Conservation (phyloP, 2,888 invertebrate genomes). For the Polydrusus tereticollis region DNA sequence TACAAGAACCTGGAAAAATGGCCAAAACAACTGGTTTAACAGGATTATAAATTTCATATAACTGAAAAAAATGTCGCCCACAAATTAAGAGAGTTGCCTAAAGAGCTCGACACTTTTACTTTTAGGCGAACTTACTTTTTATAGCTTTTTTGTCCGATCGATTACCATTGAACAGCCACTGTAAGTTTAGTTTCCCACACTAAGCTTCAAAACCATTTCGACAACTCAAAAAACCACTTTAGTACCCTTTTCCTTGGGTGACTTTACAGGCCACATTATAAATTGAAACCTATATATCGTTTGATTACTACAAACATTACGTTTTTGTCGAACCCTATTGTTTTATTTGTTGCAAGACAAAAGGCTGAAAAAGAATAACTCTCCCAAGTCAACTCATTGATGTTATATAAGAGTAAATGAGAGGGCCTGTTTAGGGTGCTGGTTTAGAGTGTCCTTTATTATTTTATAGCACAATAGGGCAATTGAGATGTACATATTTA, state of each 20-base stretch:
- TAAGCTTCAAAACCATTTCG: background rate
- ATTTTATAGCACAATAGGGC: constrained; percentile 48
- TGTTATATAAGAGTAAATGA: constrained; percentile 26
- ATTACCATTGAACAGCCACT: too few relatives aligned
- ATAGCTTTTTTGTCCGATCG: too few relatives aligned
- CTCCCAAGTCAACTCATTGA: constrained; percentile 33
- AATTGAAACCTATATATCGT: constrained; percentile 3
- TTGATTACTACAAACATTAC: constrained; percentile 12
- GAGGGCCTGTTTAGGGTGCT: constrained; percentile 43
- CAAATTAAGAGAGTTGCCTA: too few relatives aligned
- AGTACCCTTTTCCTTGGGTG: background rate
- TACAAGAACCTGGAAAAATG: too few relatives aligned
- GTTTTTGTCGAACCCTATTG: constrained; percentile 2
- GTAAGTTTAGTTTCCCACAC: background rate
- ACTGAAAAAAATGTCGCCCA: too few relatives aligned
- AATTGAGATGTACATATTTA: constrained; percentile 47
- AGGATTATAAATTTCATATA: too few relatives aligned
- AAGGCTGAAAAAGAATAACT: constrained; percentile 24
- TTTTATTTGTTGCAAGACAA: background rate
- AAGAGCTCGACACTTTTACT: too few relatives aligned
- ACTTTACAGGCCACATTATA: background rate
- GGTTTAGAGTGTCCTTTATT: constrained; percentile 48
- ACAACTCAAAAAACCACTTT: background rate
- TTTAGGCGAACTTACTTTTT: too few relatives aligned
- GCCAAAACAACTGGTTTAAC: too few relatives aligned